Evolutionary conservation across 2,113 vertebrate genomes (phyloP).

Genomic region (Barnardius zonarius): DNA sequence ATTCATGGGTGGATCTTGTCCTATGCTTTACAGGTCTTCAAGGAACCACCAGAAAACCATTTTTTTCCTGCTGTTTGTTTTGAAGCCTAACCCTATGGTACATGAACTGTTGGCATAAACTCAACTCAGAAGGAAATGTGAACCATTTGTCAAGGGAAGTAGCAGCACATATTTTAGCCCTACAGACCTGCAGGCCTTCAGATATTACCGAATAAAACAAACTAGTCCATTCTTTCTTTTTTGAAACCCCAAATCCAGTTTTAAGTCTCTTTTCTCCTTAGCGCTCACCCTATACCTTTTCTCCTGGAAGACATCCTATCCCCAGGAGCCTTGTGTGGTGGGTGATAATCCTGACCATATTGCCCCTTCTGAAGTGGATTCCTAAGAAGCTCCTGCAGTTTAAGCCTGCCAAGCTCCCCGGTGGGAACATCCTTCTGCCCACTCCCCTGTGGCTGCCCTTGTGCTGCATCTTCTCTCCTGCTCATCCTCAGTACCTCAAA

Average conservation of each 20-base stretch:
- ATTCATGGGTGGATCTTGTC: conserved; percentile 9
- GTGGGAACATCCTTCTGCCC: rapidly evolving
- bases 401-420: not conserved
- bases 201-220: conserved; percentile 31
- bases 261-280: not conserved
- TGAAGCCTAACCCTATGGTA: conserved; percentile 5
- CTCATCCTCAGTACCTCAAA: not conserved
- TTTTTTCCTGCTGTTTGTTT: not conserved
- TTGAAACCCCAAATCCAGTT: not conserved
- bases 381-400: not conserved
- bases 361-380: not conserved
- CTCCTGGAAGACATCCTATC: not conserved
- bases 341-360: not conserved
- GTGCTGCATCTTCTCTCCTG: not conserved
- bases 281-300: not conserved
- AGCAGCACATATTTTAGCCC: not conserved
- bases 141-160: conserved; percentile 30
- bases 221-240: not conserved
- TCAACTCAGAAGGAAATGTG: conserved; percentile 4
- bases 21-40: conserved; percentile 24
- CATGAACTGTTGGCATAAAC: not conserved
- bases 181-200: not conserved
- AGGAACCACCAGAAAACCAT: not conserved
- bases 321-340: not conserved
- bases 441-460: not conserved